A percentile compares a stretch with the other conserved stretches of the same genome.
phyloP scores from a whole-genome alignment of 2,113 vertebrate species.

The Tetrao urogallus region DNA sequence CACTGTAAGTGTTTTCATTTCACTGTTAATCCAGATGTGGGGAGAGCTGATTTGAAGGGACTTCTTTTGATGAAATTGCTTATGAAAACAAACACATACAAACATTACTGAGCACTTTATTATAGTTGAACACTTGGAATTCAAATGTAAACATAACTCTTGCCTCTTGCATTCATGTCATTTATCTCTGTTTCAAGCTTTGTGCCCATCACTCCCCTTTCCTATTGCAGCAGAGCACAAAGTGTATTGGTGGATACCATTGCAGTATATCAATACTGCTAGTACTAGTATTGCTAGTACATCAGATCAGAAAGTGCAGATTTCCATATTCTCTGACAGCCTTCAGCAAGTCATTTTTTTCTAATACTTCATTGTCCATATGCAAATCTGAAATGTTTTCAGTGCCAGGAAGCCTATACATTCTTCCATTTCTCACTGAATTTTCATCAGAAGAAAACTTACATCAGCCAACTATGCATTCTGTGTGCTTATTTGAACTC shows the following conservation, averaged over 20 bases:
- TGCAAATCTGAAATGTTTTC: background rate
- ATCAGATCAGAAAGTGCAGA: background rate
- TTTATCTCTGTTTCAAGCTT: background rate
- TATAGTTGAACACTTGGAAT: background rate
- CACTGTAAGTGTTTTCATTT: constrained; percentile 57
- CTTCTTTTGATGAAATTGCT: constrained; percentile 42
- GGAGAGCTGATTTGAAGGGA: constrained; percentile 47
- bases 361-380: background rate
- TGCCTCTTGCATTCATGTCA: background rate
- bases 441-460: background rate
- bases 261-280: too few species aligned
- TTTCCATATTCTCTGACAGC: background rate
- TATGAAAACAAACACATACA: constrained; percentile 51
- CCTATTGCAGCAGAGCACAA: background rate
- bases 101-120: background rate
- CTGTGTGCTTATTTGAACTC: too few species aligned
- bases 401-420: background rate
- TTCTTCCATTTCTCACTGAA: background rate
- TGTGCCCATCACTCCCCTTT: background rate
- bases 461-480: background rate
- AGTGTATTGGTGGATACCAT: too few species aligned
- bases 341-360: background rate
- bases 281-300: too few species aligned
- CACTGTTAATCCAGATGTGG: constrained; percentile 41
- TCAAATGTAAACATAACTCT: background rate